Conservation (phyloP, 2,888 invertebrate species). For the Camptogramma bilineatum region DNA sequence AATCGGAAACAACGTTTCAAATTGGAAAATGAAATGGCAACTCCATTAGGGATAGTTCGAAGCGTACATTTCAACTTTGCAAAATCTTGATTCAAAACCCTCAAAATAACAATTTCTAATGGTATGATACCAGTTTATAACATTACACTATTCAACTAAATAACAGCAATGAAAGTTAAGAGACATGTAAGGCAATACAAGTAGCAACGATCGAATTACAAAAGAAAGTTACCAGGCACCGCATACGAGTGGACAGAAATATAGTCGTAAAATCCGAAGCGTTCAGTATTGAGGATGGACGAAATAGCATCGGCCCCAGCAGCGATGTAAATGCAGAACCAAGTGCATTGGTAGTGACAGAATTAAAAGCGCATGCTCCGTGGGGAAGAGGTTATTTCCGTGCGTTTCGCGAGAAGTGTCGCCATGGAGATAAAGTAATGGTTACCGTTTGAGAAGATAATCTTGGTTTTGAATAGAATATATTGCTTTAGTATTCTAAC, state of each 20-base stretch:
- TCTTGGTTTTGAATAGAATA: background rate
- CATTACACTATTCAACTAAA: slow-evolving; percentile 48
- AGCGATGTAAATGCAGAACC: slow-evolving; percentile 58
- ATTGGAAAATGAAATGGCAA: slow-evolving; percentile 18
- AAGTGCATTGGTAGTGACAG: slow-evolving; percentile 78
- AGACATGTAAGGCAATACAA: slow-evolving; percentile 68
- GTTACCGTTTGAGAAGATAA: background rate
- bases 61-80: background rate
- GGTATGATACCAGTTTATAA: slow-evolving; percentile 15
- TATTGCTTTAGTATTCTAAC: background rate
- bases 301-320: slow-evolving; percentile 73
- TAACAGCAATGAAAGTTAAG: slow-evolving; percentile 66
- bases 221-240: slow-evolving; percentile 69
- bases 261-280: slow-evolving; percentile 63
- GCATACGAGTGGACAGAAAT: slow-evolving; percentile 57
- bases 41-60: background rate
- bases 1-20: slow-evolving; percentile 21
- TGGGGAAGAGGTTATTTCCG: slow-evolving; percentile 77
- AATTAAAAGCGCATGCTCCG: slow-evolving; percentile 69
- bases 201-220: slow-evolving; percentile 69
- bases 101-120: slow-evolving; percentile 16
- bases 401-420: slow-evolving; percentile 76
- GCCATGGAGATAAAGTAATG: slow-evolving; percentile 51
- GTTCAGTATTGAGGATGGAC: slow-evolving; percentile 54
- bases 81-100: background rate